These are phyloP conservation scores for Dromiciops gliroides DNA, from an alignment of 2,113 vertebrate species.

Conservation along the genomic window DNA sequence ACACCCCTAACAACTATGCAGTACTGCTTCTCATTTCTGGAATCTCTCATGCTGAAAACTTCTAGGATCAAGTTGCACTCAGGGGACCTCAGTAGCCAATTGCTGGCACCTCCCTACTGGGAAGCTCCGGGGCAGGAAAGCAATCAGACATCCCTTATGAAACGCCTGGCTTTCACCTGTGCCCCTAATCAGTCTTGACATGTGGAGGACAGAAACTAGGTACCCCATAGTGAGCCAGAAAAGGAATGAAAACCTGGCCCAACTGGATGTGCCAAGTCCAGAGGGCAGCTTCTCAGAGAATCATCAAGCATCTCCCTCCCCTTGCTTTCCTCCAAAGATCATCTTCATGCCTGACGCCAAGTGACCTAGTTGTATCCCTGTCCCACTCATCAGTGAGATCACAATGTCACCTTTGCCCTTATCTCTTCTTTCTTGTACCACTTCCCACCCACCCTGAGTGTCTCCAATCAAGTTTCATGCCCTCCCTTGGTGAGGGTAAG, in stretches of 20 bases:
- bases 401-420: neutral
- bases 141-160: neutral
- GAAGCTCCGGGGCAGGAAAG: neutral
- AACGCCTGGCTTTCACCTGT: neutral
- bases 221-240: neutral
- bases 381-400: neutral
- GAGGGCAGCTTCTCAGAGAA: neutral
- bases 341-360: neutral
- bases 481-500: neutral
- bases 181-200: neutral
- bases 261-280: neutral
- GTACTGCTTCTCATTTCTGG: neutral
- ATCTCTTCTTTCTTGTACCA: neutral
- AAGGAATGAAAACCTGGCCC: neutral
- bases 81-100: neutral
- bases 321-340: neutral
- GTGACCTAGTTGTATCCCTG: neutral
- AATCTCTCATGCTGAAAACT: neutral
- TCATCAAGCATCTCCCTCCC: neutral
- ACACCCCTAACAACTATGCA: neutral
- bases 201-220: neutral
- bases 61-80: neutral
- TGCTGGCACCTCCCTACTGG: neutral
- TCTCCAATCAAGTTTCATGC: neutral
- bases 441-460: neutral